Evolutionary conservation across 1,140 invertebrate species (phyloP), one percentile per base, ranked within the genome.

Genomic region (Zophobas morio): DNA sequence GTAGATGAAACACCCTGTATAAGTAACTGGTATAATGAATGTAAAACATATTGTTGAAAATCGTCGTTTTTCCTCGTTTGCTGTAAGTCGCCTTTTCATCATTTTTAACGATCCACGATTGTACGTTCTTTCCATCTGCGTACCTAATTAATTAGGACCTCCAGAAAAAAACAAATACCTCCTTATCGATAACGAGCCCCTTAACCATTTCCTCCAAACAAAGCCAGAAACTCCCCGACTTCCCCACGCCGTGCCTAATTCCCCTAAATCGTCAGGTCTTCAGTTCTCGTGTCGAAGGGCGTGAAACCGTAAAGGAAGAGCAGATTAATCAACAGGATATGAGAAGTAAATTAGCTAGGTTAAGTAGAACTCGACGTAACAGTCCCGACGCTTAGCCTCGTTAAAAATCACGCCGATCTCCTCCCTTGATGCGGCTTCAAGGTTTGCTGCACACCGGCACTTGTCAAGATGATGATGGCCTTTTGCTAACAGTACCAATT

Each of bases 271-370:
- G 36, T 8, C 60, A 37, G 8, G 1, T 63, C 5, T 37, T 20
- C 20, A 42, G 3, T 8, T 60, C 36, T 60, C 42, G 49, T 6
- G 3, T 60, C 36, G 56, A 60, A 46, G 42, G 56, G 60, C 35
- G 60, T 36, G n/a, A 66, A 66, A 40, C 60, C 39, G 35, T 36
- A 66, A 66, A 42, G 36, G 60, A 37, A 40, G 60, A 20, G 60
- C 39, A 8, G 60, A 66, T 66, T 66, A 66, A 66, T 42, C 60
- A 66, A 42, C 37, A 42, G 60, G 39, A 66, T 40, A 66, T 66
- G 60, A 66, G 60, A 42, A 42, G 60, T 66, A 46, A 66, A 66
- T 66, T 66, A 66, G 2, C 36, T 1, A 33, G 8, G 8, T 36
- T 35, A 60, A 60, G 56, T 60, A 35, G 33, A 36, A 6, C 3